A percentile compares a stretch with the other conserved stretches of the same genome.
Conservation (phyloP, 2,888 invertebrate species). For the Dynastes tityus region DNA sequence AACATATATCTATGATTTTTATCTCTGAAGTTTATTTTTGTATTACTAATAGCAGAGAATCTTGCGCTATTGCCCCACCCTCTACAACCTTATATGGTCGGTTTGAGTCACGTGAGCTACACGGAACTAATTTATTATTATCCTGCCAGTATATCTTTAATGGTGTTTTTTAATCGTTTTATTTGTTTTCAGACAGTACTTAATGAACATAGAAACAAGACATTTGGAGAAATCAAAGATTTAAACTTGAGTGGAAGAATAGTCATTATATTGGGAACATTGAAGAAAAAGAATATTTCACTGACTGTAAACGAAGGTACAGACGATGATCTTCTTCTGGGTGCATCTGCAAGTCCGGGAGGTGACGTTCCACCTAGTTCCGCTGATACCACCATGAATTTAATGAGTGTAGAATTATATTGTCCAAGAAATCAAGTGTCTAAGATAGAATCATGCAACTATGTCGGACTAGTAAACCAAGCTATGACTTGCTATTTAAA, state of each 20-base stretch:
- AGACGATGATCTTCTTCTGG: constrained; percentile 70
- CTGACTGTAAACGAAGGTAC: constrained; percentile 59
- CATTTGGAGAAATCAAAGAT: constrained; percentile 69
- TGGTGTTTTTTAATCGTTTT: no score
- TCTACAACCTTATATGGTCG: no score
- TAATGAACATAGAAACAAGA: constrained; percentile 69
- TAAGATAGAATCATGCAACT: constrained; percentile 66
- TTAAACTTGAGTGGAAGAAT: constrained; percentile 66
- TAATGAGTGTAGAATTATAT: constrained; percentile 57
- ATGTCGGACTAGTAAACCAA: constrained; percentile 89
- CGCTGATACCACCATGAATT: constrained; percentile 52
- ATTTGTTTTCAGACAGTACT: constrained; percentile 67
- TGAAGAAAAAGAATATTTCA: constrained; percentile 57
- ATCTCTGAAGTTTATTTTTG: no score
- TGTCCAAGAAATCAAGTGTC: constrained; percentile 41
- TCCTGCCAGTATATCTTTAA: no score
- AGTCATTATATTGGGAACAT: constrained; percentile 56
- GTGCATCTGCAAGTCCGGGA: constrained; percentile 71
- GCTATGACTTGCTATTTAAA: constrained; percentile 96
- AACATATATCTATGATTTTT: no score
- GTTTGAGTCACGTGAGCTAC: no score
- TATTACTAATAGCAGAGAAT: no score
- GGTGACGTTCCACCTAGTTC: constrained; percentile 55
- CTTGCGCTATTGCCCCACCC: no score
- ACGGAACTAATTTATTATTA: no score